Evolutionary conservation across 2,113 vertebrate species (phyloP).

Genomic region (Calidris pygmaea): DNA sequence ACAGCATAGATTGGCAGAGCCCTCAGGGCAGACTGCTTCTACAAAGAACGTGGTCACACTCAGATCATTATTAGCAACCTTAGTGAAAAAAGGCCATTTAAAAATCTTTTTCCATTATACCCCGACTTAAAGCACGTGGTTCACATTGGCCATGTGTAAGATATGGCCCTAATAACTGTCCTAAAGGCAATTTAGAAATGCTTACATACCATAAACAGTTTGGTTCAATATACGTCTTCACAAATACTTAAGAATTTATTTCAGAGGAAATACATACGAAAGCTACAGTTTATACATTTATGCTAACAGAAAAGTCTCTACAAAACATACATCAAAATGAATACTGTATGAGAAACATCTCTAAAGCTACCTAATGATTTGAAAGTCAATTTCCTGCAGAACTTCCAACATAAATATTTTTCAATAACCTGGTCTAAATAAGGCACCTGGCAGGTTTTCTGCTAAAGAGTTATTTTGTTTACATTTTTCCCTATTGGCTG

Average conservation of each 20-base stretch:
- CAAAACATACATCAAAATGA: neutral
- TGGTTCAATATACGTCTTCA: neutral
- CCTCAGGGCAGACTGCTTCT: neutral
- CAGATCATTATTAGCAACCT: neutral
- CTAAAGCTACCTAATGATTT: neutral
- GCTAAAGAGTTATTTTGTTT: neutral
- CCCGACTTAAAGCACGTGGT: neutral
- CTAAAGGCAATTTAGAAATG: neutral
- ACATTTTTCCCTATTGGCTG: neutral
- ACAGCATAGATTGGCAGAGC: neutral
- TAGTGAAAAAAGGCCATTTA: neutral
- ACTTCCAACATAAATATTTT: neutral
- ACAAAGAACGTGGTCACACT: neutral
- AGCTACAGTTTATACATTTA: neutral
- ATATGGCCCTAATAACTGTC: neutral
- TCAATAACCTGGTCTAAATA: neutral
- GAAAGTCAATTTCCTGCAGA: neutral
- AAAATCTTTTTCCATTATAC: neutral
- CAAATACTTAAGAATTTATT: neutral
- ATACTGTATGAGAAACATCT: neutral
- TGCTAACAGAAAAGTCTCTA: neutral
- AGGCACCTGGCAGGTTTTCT: neutral
- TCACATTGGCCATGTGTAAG: neutral
- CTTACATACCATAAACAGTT: neutral
- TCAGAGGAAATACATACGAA: neutral